Base-by-base conservation (phyloP, 30 jellyfish, hydroid and myxozoan species). In the Aurelia sp. region DNA sequence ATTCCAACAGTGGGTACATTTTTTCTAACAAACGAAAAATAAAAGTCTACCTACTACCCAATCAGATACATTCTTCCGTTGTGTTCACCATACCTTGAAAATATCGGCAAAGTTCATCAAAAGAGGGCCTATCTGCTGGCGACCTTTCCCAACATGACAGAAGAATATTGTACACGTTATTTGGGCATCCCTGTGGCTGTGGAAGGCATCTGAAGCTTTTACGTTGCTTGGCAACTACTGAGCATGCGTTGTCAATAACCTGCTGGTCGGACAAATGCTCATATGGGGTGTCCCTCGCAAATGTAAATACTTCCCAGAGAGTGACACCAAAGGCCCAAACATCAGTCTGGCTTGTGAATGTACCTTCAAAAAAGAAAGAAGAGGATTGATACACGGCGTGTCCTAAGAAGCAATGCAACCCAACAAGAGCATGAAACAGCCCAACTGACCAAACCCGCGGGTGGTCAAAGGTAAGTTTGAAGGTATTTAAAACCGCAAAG, bases 281-380 rank as follows among this genome's bases (percentile, higher is more conserved):
- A 65, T 73, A 92, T 15, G 98, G 98, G 18, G 98, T 60, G n/a
- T 92, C 97, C 40, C 95, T 78, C 17, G 98, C 98, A 70, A 87
- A 87, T 21, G 96, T 87, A n/a, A 92, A 82, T 16, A 92, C 78
- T 76, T 92, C 98, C 98, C 98, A 92, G n/a, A 92, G 76, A 3
- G 98, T 92, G 59, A 92, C 97, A 35, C 93, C 98, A 62, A 87
- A 92, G 17, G 97, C 86, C 98, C 98, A 92, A 8, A 87, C 81
- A 68, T 92, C 98, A 4, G 98, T 86, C 41, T 65, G 81, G 58
- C 86, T 81, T 20, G 97, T 92, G 83, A 92, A 92, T 66, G 83
- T 87, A 13, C 98, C 98, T 92, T 48, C 13, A 57, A 63, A 21
- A 60, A 13, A 44, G 55, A 44, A 44, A 44, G 55, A 44, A 44